These are phyloP conservation scores for Mesitornis unicolor DNA, from an alignment of 2,113 vertebrate genomes.

Conservation along the genomic window DNA sequence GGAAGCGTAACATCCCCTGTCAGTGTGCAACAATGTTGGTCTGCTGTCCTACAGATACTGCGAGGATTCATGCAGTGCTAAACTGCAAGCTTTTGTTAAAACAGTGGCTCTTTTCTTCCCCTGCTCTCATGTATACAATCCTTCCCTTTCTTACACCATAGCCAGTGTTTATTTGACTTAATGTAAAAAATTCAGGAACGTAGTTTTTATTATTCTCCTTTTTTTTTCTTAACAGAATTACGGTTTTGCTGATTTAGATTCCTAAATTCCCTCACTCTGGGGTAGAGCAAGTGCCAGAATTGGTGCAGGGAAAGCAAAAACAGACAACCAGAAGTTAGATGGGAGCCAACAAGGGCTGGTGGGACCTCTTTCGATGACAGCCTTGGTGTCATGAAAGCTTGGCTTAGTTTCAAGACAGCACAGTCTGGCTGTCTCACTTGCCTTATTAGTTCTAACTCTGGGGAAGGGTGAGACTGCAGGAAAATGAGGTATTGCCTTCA, in stretches of 20 bases:
- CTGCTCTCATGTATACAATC: not conserved
- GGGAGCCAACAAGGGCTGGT: not conserved
- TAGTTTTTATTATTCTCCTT: not conserved
- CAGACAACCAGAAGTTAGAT: not conserved
- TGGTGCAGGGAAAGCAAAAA: not conserved
- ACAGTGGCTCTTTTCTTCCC: not conserved
- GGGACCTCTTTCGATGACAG: not conserved
- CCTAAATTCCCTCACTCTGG: not conserved
- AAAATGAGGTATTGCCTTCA: not conserved
- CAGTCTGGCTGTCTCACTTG: not conserved
- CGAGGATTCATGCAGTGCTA: not conserved
- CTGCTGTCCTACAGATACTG: not conserved
- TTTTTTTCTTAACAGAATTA: not conserved
- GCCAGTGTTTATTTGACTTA: not conserved
- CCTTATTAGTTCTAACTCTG: not conserved
- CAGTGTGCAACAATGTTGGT: not conserved
- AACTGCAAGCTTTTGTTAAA: not conserved
- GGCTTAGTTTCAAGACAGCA: not conserved
- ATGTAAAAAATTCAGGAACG: not conserved
- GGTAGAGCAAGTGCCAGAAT: not conserved
- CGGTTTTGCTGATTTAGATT: not conserved
- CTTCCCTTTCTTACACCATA: not conserved
- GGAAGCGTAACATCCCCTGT: accelerated
- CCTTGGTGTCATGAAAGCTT: not conserved
- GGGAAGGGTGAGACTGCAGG: not conserved